A percentile compares a stretch with the other conserved stretches of the same genome.
Evolutionary conservation across 2,113 vertebrate species (phyloP).

Genomic region (Casuarius casuarius): DNA sequence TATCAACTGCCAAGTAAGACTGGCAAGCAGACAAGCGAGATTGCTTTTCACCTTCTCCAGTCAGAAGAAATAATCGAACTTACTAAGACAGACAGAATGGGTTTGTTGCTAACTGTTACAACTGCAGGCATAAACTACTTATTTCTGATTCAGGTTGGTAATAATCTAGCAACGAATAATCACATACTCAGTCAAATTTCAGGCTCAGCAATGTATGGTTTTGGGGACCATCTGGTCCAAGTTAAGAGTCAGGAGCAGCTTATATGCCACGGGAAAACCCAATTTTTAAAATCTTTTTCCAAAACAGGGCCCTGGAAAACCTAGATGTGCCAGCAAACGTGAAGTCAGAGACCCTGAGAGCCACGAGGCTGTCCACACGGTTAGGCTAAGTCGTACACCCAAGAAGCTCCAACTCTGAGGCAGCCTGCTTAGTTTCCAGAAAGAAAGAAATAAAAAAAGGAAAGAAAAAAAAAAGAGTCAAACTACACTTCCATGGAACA

Average conservation of each 20-base stretch:
- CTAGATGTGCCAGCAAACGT: background rate
- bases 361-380: background rate
- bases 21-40: slow-evolving; percentile 54
- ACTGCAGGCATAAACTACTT: slow-evolving; percentile 12
- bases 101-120: slow-evolving; percentile 53
- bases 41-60: slow-evolving; percentile 53
- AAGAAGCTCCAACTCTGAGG: background rate
- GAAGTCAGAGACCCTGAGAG: slow-evolving; percentile 11
- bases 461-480: background rate
- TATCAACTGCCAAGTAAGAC: slow-evolving; percentile 41
- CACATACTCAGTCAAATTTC: background rate
- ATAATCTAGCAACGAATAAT: background rate
- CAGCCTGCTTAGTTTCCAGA: background rate
- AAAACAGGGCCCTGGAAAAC: slow-evolving; percentile 9
- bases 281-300: background rate
- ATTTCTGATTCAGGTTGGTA: slow-evolving; percentile 10
- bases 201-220: background rate
- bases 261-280: slow-evolving; percentile 2
- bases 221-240: slow-evolving; percentile 30
- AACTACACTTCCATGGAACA: slow-evolving; percentile 26
- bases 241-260: slow-evolving; percentile 7
- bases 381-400: background rate
- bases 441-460: background rate
- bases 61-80: slow-evolving; percentile 49
- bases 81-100: slow-evolving; percentile 33